Base-by-base conservation (phyloP, 2,888 invertebrate genomes). In the Sphaerolaimus hirsutus region DNA sequence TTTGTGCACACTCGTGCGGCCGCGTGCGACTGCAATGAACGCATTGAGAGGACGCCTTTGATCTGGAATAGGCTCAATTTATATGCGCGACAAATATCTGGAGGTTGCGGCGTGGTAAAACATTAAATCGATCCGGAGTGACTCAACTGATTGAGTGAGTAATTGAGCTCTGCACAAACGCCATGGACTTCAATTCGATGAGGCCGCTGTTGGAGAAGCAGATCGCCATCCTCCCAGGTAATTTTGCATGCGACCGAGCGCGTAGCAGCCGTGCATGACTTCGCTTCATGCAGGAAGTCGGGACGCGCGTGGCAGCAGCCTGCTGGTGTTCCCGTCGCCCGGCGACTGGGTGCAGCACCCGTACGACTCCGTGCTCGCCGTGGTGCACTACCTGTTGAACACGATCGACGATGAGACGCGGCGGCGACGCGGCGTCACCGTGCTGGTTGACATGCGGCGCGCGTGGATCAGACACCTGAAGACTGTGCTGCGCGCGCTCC, bases 401-500 rank as follows among this genome's bases (percentile, higher is more conserved):
- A 43, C 48, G 10, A 41, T 44, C 5, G 43, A 49, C 17, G 37
- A 47, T 14, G 7, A 7, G 17, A 36, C 29, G 19, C 14, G 14
- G n/a, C 27, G 40, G 2, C 12, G 26, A 19, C 14, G 23, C 29
- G 41, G 41, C 14, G 38, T 58, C 49, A 54, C 56, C 2, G 51
- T 60, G n/a, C 44, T 60, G 2, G 47, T 61, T 17, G 60, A 60
- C 48, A 55, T 55, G 22, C 43, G 56, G 23, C 51, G 51, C 21
- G 49, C 53, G 23, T 53, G 54, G 19, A 45, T 54, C 19, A 55
- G 54, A 42, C 50, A 52, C 23, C 41, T 60, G 41, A 55, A 57
- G 23, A 53, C 49, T 24, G 51, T 56, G 22, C 47, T 60, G 41
- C 51, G 55, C 46, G 60, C 58, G 14, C 52, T 52, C 35, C 58